Evolutionary conservation across 2,113 vertebrate species (phyloP).

Genomic region (Opisthocomus hoazin): DNA sequence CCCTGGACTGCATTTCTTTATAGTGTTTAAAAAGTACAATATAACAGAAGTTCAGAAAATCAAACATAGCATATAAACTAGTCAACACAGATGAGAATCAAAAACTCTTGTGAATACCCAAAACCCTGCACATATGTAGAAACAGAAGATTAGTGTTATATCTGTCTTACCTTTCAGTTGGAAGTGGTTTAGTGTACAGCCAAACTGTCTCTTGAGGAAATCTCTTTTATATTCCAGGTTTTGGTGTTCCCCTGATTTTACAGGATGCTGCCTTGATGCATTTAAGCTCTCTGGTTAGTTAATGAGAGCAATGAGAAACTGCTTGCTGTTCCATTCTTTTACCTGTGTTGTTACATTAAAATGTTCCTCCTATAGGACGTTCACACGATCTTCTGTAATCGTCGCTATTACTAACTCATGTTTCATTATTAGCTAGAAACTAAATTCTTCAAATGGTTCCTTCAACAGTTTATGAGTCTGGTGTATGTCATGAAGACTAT

Average conservation of each 20-base stretch:
- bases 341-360: background rate
- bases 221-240: background rate
- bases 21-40: background rate
- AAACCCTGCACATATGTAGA: constrained; percentile 39
- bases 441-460: background rate
- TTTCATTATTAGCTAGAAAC: background rate
- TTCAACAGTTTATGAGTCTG: background rate
- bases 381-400: background rate
- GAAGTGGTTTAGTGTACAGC: background rate
- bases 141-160: constrained; percentile 15
- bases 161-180: background rate
- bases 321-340: background rate
- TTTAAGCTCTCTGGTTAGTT: background rate
- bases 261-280: background rate
- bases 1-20: background rate
- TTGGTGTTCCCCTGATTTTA: background rate
- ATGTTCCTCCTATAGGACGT: background rate
- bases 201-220: constrained; percentile 13
- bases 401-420: background rate
- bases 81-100: background rate
- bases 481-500: background rate
- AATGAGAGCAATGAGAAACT: background rate
- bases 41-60: constrained; percentile 19
- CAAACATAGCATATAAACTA: background rate
- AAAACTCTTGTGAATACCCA: constrained; percentile 8